phyloP scores from a whole-genome alignment of 2,113 vertebrate species.

The Cinclus cinclus region DNA sequence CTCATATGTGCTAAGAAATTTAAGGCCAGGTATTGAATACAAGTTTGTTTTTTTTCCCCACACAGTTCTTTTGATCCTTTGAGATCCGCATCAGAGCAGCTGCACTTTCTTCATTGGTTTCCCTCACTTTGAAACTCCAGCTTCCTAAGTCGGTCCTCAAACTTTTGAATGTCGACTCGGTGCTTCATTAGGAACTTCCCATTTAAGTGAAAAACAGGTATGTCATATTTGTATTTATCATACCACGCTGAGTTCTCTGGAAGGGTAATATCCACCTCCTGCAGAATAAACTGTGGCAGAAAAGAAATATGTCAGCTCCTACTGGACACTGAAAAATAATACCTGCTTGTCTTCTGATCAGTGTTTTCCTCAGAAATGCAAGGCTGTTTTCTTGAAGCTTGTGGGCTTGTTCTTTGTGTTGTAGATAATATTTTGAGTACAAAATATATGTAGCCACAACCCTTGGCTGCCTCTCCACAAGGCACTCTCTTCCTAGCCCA shows the following conservation, averaged over 20 bases:
- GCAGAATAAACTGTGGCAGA: constrained; percentile 80
- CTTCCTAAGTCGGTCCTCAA: constrained; percentile 76
- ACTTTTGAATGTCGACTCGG: constrained; percentile 74
- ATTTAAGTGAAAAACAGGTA: constrained; percentile 88
- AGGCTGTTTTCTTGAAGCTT: not conserved
- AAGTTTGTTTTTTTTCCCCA: not conserved
- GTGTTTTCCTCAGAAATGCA: not conserved
- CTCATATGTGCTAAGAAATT: not conserved
- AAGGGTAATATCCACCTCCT: constrained; percentile 85
- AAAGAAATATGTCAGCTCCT: not conserved
- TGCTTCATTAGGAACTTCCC: constrained; percentile 89
- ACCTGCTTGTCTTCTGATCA: not conserved
- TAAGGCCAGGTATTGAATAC: not conserved
- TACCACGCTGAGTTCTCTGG: constrained; percentile 81
- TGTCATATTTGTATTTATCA: constrained; percentile 84
- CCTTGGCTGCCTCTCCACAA: not conserved
- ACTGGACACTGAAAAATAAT: not conserved
- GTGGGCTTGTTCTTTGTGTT: not conserved
- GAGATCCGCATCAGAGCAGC: not conserved
- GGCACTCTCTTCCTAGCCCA: too few relatives aligned
- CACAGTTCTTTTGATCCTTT: not conserved
- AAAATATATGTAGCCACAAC: not conserved
- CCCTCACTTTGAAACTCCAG: constrained; percentile 53
- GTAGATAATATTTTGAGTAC: not conserved
- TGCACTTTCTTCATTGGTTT: constrained; percentile 11